Conservation (phyloP, 2,888 invertebrate species). For the Saturnia pavonia region DNA sequence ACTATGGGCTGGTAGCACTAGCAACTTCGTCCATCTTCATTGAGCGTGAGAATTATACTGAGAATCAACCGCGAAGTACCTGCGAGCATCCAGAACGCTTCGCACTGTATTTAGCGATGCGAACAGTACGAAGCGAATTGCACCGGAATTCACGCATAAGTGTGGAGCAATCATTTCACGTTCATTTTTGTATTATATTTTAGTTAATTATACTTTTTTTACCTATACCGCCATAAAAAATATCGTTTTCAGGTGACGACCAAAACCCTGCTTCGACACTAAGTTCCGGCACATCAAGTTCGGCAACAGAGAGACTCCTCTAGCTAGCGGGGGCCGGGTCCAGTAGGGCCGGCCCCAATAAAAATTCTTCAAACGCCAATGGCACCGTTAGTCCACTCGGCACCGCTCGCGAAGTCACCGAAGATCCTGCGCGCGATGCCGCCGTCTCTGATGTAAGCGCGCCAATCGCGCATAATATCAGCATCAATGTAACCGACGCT, state of each 20-base stretch:
- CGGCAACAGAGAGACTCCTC: constrained; percentile 88
- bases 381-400: neutral
- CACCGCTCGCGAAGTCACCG: constrained; percentile 1
- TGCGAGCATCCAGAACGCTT: too few relatives aligned
- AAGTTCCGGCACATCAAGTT: constrained; percentile 86
- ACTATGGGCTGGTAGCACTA: too few relatives aligned
- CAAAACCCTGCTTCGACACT: constrained; percentile 81
- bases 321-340: constrained; percentile 87
- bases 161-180: too few relatives aligned
- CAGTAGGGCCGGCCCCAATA: constrained; percentile 78
- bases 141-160: too few relatives aligned
- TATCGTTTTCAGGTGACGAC: constrained; percentile 68
- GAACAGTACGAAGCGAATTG: too few relatives aligned
- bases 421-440: neutral
- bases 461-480: constrained; percentile 56
- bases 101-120: too few relatives aligned
- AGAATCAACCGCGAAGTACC: too few relatives aligned
- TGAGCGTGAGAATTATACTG: too few relatives aligned
- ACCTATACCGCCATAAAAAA: neutral
- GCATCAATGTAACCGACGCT: constrained; percentile 72
- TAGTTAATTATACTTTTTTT: neutral
- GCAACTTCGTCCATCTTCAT: too few relatives aligned
- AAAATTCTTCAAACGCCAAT: constrained; percentile 56
- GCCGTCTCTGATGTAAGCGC: constrained; percentile 41
- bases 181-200: neutral